Base-by-base conservation (phyloP, 2,888 invertebrate genomes). In the Asteroscopus sphinx region DNA sequence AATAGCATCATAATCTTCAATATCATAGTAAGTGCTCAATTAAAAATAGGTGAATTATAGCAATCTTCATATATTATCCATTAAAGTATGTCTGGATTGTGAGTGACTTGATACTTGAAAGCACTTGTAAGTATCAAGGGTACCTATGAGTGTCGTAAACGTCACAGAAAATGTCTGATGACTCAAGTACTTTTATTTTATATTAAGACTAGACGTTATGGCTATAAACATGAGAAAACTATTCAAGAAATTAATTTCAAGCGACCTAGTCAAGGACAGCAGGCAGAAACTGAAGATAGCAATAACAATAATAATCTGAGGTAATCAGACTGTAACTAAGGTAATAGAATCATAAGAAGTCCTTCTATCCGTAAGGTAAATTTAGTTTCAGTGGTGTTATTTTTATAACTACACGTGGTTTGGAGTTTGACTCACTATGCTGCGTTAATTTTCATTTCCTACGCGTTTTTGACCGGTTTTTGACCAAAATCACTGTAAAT, bases 51-150 rank as follows among this genome's bases (percentile, higher is more conserved):
- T 49, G n/a, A 53, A 70, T 64, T 59, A 53, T 62, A 48, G 37
- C 36, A 46, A 30, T 64, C 60, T 59, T 59, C 53, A 58, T 60
- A 49, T 46, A 42, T 51, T 46, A 42, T 51, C 16, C 25, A 13
- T 16, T 66, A n/a, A 41, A 72, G 58, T 41, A 39, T 45, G 73
- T 75, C 58, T 75, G 62, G 8, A 28, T 17, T 58, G 7, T 32
- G 25, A 68, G 45, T 32, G 57, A 48, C 36, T 47, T 46, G 39
- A 41, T 36, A 71, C 68, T 58, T 42, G 68, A 67, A 21, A 39
- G n/a, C 36, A 58, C 58, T 57, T 8, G 15, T 21, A 21, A 6
- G 21, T 35, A 16, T 41, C 2, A 32, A 46, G 36, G 28, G 36
- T 28, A 21, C 21, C 21, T 21, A 48, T 21, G 7, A 26, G 32